Conservation (phyloP, 2,113 vertebrate species). For the Cyphomyrus plagiostoma region DNA sequence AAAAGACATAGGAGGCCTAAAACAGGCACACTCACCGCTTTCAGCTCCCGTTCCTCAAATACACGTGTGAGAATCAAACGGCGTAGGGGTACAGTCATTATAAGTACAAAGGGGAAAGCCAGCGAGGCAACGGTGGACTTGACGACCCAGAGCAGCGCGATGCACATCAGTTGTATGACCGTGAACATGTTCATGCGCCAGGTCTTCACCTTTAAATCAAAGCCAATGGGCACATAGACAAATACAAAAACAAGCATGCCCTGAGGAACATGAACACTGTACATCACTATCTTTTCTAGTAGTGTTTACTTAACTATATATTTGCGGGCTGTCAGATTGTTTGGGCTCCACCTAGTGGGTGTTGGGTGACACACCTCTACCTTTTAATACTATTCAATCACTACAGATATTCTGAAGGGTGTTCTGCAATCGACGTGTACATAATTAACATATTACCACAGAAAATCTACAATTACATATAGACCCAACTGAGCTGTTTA, state of each 20-base stretch:
- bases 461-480: not conserved
- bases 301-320: not conserved
- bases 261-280: not conserved
- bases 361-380: not conserved
- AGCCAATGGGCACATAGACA: slow-evolving; percentile 1
- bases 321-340: slow-evolving; percentile 16
- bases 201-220: slow-evolving; percentile 79
- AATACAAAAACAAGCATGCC: not conserved
- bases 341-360: slow-evolving; percentile 60
- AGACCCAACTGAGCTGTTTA: not conserved
- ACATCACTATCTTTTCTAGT: not conserved
- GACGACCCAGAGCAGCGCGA: slow-evolving; percentile 87
- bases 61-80: slow-evolving; percentile 81
- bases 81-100: slow-evolving; percentile 92
- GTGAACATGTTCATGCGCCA: slow-evolving; percentile 99
- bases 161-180: slow-evolving; percentile 84
- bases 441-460: not conserved
- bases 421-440: not conserved
- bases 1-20: not conserved
- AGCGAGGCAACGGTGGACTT: slow-evolving; percentile 86
- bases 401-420: not conserved
- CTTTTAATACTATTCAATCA: not conserved
- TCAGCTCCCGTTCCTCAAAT: slow-evolving; percentile 90
- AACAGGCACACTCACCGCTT: slow-evolving; percentile 70
- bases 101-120: slow-evolving; percentile 94